These are phyloP conservation scores for Mesochorus sp. DNA, from an alignment of 2,888 invertebrate genomes.

Conservation along the genomic window DNA sequence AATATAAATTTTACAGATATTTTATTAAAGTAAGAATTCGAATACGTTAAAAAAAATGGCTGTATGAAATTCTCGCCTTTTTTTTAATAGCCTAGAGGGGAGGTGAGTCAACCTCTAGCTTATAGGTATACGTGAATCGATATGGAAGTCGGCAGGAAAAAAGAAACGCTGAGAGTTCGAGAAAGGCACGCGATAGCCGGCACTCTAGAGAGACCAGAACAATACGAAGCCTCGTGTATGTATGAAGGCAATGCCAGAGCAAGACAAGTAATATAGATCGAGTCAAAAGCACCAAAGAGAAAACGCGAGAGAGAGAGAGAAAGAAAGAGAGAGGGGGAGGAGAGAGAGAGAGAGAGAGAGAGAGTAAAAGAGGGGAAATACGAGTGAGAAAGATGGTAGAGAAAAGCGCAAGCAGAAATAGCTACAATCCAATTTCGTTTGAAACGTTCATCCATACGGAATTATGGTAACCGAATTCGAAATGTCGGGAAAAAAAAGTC, in stretches of 20 bases:
- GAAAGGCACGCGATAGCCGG: slow-evolving; percentile 22
- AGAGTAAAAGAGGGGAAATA: slow-evolving; percentile 28
- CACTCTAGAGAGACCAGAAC: not conserved
- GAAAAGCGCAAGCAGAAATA: slow-evolving; percentile 58
- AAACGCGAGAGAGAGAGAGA: slow-evolving; percentile 5
- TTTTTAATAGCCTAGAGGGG: not conserved
- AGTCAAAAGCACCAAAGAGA: slow-evolving; percentile 19
- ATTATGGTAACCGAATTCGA: slow-evolving; percentile 62
- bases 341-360: not conserved
- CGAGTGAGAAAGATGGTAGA: too few relatives aligned
- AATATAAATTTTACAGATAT: too few relatives aligned
- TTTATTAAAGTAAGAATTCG: too few relatives aligned
- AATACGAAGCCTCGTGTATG: slow-evolving; percentile 20
- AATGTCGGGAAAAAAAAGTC: slow-evolving; percentile 51
- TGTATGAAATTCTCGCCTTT: too few relatives aligned
- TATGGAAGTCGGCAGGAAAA: not conserved
- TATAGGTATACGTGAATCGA: not conserved
- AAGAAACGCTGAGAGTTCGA: slow-evolving; percentile 13
- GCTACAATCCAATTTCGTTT: slow-evolving; percentile 62
- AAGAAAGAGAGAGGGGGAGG: not conserved
- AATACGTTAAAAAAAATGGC: too few relatives aligned
- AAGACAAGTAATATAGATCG: slow-evolving; percentile 14
- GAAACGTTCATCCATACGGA: slow-evolving; percentile 64
- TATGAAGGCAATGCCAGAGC: slow-evolving; percentile 27
- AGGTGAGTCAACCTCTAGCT: not conserved